Conservation (phyloP, 2,113 vertebrate genomes). For the Syngnathus typhle region DNA sequence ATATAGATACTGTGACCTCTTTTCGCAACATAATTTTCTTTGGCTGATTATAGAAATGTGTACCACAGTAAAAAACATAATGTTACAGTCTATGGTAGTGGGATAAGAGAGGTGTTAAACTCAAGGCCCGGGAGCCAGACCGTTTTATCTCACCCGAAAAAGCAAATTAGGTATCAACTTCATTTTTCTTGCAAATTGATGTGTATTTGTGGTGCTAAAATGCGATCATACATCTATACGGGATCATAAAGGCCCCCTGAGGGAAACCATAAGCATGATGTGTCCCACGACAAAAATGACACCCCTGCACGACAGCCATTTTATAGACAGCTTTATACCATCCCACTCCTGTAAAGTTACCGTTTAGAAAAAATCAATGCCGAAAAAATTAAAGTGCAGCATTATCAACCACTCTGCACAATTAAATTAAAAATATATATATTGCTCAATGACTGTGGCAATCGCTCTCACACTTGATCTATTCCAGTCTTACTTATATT, state of each 20-base stretch:
- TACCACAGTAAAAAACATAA: background rate
- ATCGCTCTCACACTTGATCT: background rate
- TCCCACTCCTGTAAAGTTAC: too few relatives aligned
- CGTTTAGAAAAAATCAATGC: background rate
- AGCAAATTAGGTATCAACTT: too few relatives aligned
- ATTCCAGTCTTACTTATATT: background rate
- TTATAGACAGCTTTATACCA: background rate
- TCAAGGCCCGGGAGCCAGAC: too few relatives aligned
- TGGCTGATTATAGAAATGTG: slow-evolving; percentile 6
- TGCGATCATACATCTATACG: too few relatives aligned
- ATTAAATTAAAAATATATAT: background rate
- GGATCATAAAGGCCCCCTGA: too few relatives aligned
- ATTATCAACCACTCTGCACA: background rate
- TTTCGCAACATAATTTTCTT: background rate
- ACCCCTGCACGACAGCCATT: too few relatives aligned
- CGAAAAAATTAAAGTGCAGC: background rate
- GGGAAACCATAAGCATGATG: too few relatives aligned
- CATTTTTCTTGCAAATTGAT: too few relatives aligned
- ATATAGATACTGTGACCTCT: background rate
- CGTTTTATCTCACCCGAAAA: too few relatives aligned
- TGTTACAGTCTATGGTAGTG: background rate
- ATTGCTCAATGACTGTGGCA: background rate
- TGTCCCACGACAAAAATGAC: too few relatives aligned
- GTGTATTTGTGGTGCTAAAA: too few relatives aligned
- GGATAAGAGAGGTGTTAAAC: background rate